These are phyloP conservation scores for Drosophila infuscata DNA, from an alignment of 2,888 invertebrate species.

Conservation along the genomic window DNA sequence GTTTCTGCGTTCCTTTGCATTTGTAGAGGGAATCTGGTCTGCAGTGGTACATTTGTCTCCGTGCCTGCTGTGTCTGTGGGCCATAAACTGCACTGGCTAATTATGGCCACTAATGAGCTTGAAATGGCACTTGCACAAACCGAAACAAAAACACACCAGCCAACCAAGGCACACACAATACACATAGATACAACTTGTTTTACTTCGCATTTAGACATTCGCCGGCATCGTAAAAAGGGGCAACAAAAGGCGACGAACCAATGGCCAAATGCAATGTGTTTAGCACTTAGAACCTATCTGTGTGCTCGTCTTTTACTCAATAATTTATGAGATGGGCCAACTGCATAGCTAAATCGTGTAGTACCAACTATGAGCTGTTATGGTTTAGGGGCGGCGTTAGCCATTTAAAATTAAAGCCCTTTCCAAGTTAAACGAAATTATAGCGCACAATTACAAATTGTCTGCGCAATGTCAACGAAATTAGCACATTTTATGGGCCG, in stretches of 20 bases:
- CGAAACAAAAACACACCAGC: constrained; percentile 30
- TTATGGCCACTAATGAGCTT: constrained; percentile 80
- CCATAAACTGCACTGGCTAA: constrained; percentile 75
- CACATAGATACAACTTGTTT: constrained; percentile 18
- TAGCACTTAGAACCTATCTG: constrained; percentile 28
- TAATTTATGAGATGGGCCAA: constrained; percentile 54
- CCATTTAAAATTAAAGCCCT: constrained; percentile 45
- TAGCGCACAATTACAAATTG: constrained; percentile 59
- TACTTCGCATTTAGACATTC: constrained; percentile 52
- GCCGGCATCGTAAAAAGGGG: constrained; percentile 34
- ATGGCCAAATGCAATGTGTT: constrained; percentile 39
- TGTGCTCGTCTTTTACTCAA: constrained; percentile 1
- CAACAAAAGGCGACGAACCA: constrained; percentile 38
- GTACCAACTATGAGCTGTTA: constrained; percentile 21
- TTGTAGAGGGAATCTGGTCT: constrained; percentile 20
- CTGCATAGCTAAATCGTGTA: constrained; percentile 35
- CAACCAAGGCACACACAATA: constrained; percentile 2
- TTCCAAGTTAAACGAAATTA: constrained; percentile 28
- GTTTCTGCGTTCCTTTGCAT: neutral
- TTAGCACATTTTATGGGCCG: constrained; percentile 66
- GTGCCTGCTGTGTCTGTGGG: constrained; percentile 67
- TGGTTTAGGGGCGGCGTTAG: constrained; percentile 34
- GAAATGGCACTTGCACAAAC: constrained; percentile 75
- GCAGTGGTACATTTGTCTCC: constrained; percentile 46
- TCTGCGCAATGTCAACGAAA: constrained; percentile 66